These are phyloP conservation scores for Tricholauxania praeusta DNA, from an alignment of 2,888 invertebrate genomes.

Conservation along the genomic window DNA sequence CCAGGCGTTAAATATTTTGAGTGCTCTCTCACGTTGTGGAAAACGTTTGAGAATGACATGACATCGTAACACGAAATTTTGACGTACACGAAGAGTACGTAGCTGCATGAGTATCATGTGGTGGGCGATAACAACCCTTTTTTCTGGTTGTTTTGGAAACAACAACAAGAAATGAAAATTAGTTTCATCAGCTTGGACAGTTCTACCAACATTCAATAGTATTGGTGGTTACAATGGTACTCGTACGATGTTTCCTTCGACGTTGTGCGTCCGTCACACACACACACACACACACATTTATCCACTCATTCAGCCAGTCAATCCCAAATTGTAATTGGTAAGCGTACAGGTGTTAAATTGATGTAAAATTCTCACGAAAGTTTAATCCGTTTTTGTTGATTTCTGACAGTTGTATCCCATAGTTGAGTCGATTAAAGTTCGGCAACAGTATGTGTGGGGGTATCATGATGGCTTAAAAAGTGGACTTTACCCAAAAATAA, in stretches of 20 bases:
- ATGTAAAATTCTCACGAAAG: slow-evolving; percentile 65
- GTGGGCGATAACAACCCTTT: slow-evolving; percentile 26
- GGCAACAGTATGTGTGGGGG: too few relatives aligned
- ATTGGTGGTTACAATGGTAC: not conserved
- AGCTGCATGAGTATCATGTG: not conserved
- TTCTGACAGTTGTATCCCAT: slow-evolving; percentile 17
- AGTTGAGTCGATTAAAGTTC: too few relatives aligned
- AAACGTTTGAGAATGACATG: not conserved
- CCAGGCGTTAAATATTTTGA: slow-evolving; percentile 63
- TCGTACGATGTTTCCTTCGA: not conserved
- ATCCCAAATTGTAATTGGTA: slow-evolving; percentile 33
- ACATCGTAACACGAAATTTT: slow-evolving; percentile 1
- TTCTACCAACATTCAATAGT: not conserved
- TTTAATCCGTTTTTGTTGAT: slow-evolving; percentile 60
- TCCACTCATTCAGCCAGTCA: not conserved
- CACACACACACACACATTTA: not conserved
- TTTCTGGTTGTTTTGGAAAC: not conserved
- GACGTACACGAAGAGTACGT: not conserved
- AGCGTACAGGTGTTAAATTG: slow-evolving; percentile 61
- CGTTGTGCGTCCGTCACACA: not conserved
- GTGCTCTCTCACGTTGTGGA: slow-evolving; percentile 58
- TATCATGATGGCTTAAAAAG: too few relatives aligned
- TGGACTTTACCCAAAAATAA: too few relatives aligned
- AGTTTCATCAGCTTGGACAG: slow-evolving; percentile 20
- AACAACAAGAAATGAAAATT: slow-evolving; percentile 30